Base-by-base conservation (phyloP, 2,797 vertebrate genomes). In the Hydrocynus forskahlii region DNA sequence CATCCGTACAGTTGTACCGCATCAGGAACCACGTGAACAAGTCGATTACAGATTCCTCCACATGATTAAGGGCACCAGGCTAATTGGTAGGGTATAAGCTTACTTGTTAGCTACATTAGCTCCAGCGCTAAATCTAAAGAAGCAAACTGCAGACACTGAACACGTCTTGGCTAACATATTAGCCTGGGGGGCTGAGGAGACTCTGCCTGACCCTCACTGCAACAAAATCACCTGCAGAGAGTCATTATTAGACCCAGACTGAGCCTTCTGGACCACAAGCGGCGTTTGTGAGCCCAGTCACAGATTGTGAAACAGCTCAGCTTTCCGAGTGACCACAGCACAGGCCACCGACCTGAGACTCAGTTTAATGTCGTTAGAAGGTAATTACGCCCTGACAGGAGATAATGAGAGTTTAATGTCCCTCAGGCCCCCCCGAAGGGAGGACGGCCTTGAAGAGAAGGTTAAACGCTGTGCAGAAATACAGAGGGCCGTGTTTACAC, bases 161-260 rank as follows among this genome's bases (percentile, higher is more conserved):
- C 45, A 12, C 35, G 4, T 35, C 35, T 35, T 35, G 35, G 35
- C 35, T 35, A 35, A 35, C 35, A 35, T 35, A 35, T 35, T 35
- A 35, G 35, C 35, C 4, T 35, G 35, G 35, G 35, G 35, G 2
- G 35, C 35, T 35, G 59, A 62, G 43, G n/a, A 25, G 43, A 50
- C 1, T 50, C 12, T 21, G 7, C 13, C 38, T 43, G 40, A 67
- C 35, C 35, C 64, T 23, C 67, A 50, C 43, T 23, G 85, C 88
- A 88, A 93, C 90, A 90, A 88, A 92, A 88, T 86, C 90, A 90
- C 89, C 78, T 86, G 88, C 29, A 83, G 87, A 89, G 83, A 83
- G 86, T 83, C 88, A 90, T 93, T 91, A 93, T 23, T 70, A 87
- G 66, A 73, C 73, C 70, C 83, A 84, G 81, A 84, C 80, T 87